These are phyloP conservation scores for Macheiramphus alcinus DNA, from an alignment of 2,113 vertebrate species.

Conservation along the genomic window DNA sequence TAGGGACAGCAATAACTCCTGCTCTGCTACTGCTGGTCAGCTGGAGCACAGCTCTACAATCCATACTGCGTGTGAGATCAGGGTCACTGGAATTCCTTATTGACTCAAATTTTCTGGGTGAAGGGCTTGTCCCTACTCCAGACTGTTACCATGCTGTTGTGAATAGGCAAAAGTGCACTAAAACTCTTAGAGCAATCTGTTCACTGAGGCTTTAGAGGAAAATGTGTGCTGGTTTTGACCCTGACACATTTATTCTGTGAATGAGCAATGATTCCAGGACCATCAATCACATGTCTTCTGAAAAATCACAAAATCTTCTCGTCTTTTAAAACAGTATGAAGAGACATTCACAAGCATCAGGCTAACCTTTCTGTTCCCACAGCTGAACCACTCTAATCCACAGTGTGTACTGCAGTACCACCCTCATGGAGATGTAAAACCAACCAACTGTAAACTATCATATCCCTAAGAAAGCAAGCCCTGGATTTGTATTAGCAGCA, in stretches of 20 bases:
- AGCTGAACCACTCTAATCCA: background rate
- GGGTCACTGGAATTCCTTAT: background rate
- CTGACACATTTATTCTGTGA: background rate
- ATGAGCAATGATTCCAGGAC: background rate
- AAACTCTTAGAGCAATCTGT: background rate
- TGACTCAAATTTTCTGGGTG: background rate
- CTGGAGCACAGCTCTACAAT: background rate
- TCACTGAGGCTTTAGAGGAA: background rate
- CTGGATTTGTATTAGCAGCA: background rate
- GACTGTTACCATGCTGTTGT: background rate
- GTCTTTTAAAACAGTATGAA: background rate
- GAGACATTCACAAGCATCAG: background rate
- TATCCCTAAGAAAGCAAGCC: background rate
- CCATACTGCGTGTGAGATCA: fast-evolving
- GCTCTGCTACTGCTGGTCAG: background rate
- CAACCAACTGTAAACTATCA: background rate
- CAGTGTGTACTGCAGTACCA: fast-evolving
- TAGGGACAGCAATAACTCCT: background rate
- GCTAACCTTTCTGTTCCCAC: background rate
- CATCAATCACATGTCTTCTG: background rate
- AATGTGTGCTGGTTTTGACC: background rate
- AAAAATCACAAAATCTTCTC: background rate
- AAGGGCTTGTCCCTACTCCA: background rate
- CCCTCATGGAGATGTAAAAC: background rate
- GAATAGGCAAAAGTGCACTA: background rate